phyloP scores from a whole-genome alignment of 2,113 vertebrate genomes.

The Aramus guarauna region DNA sequence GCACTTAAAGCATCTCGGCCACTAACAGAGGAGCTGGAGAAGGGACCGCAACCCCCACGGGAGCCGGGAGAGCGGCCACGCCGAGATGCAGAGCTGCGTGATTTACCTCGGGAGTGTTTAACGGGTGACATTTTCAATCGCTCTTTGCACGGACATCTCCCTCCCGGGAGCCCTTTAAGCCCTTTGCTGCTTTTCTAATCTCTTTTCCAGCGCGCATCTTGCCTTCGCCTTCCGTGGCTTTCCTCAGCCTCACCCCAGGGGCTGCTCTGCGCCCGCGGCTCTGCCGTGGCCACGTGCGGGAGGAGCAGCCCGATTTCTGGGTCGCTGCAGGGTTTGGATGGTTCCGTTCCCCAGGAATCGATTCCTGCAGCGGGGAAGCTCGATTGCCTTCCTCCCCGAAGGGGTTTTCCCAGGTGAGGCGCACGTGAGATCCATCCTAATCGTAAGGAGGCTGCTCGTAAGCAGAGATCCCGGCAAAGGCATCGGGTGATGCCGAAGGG shows the following conservation, averaged over 20 bases:
- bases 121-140: neutral
- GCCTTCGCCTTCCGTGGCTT: neutral
- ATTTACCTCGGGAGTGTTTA: neutral
- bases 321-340: neutral
- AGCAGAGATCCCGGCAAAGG: neutral
- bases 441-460: rapidly evolving
- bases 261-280: neutral
- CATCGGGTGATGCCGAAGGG: rapidly evolving
- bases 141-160: rapidly evolving
- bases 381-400: rapidly evolving
- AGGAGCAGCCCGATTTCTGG: neutral
- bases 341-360: neutral
- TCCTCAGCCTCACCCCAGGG: neutral
- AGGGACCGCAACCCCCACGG: neutral
- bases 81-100: neutral
- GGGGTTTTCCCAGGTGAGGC: neutral
- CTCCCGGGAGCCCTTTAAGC: neutral
- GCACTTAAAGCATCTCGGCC: neutral
- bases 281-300: rapidly evolving
- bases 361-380: neutral
- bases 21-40: neutral
- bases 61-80: rapidly evolving
- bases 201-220: neutral
- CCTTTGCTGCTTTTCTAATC: neutral
- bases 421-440: rapidly evolving